phyloP scores from a whole-genome alignment of 1,140 invertebrate species.

The Tribolium castaneum region DNA sequence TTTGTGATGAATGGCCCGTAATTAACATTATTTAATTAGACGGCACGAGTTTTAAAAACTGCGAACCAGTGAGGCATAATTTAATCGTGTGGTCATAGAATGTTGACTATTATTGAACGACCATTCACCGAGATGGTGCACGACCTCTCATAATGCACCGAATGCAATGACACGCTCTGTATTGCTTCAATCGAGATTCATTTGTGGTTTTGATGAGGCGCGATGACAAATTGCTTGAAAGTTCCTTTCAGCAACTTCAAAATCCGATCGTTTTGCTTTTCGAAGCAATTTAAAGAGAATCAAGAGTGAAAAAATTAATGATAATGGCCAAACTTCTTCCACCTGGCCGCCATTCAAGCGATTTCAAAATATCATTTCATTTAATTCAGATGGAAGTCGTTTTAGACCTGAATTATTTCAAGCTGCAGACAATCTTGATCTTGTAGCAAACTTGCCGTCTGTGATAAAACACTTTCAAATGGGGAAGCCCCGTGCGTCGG shows the following conservation, averaged over 20 bases:
- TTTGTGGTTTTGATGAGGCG: background rate
- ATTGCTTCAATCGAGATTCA: background rate
- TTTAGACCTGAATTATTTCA: no score
- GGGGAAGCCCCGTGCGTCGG: background rate
- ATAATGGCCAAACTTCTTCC: background rate
- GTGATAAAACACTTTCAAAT: background rate
- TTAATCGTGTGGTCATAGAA: background rate
- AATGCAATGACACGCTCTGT: background rate
- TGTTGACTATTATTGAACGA: background rate
- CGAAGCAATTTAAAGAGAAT: background rate
- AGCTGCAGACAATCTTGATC: no score
- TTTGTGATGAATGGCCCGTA: background rate
- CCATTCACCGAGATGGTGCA: background rate
- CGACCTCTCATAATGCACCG: background rate
- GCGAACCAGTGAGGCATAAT: background rate
- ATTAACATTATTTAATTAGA: constrained; percentile 14
- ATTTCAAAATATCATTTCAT: background rate
- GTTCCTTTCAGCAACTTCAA: background rate
- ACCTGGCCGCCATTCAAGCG: background rate
- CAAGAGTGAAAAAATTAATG: background rate
- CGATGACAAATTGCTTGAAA: background rate
- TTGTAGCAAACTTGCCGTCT: background rate
- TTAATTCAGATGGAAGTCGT: background rate
- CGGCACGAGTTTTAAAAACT: background rate
- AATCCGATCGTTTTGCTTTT: background rate